Percentiles rank a stretch among this genome's conserved stretches.
Evolutionary conservation across 2,888 invertebrate genomes (phyloP).

Genomic region (Amphipyra tragopoginis): DNA sequence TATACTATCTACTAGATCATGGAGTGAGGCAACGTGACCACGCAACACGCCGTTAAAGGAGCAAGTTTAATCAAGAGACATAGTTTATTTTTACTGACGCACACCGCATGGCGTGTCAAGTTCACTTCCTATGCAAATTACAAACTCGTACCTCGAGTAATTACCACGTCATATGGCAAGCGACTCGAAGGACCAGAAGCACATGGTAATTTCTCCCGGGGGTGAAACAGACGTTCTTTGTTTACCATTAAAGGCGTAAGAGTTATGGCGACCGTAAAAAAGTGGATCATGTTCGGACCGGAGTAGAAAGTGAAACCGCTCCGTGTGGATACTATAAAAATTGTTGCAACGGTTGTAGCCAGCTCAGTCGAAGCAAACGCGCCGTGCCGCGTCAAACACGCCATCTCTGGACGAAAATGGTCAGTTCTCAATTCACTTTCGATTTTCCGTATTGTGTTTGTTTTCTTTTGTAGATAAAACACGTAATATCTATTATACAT

Average conservation of each 20-base stretch:
- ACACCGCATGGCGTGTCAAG: slow-evolving; percentile 36
- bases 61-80: slow-evolving; percentile 17
- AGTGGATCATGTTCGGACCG: slow-evolving; percentile 81
- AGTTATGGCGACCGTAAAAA: slow-evolving; percentile 76
- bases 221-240: slow-evolving; percentile 67
- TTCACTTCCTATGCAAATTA: slow-evolving; percentile 33
- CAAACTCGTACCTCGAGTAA: slow-evolving; percentile 22
- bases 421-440: slow-evolving; percentile 81
- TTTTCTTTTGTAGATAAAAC: slow-evolving; percentile 64
- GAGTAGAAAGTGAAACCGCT: slow-evolving; percentile 88
- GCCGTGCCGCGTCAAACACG: slow-evolving; percentile 67
- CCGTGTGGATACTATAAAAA: slow-evolving; percentile 84
- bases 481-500: slow-evolving; percentile 58
- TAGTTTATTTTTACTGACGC: slow-evolving; percentile 14
- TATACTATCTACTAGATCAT: not conserved
- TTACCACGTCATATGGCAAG: slow-evolving; percentile 34
- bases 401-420: slow-evolving; percentile 76
- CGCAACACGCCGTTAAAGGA: not conserved
- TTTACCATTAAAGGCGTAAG: slow-evolving; percentile 72
- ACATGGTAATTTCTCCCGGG: slow-evolving; percentile 55
- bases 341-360: slow-evolving; percentile 75
- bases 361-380: slow-evolving; percentile 81
- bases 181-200: slow-evolving; percentile 37
- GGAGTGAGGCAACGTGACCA: not conserved
- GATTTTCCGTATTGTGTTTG: slow-evolving; percentile 67